Evolutionary conservation across 2,888 invertebrate genomes (phyloP).

Genomic region (Halocaridina rubra): DNA sequence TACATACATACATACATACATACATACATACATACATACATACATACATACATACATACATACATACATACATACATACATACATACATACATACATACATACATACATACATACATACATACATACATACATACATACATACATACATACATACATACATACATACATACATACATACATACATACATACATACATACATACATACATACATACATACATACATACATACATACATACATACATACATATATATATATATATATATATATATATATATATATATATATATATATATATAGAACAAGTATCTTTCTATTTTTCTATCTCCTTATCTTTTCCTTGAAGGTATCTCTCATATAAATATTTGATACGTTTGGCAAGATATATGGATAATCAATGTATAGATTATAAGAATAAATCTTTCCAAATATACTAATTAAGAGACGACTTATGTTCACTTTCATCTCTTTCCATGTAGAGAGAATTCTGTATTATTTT

Average conservation of each 20-base stretch:
- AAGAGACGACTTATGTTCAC: too few relatives aligned
- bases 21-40: background rate
- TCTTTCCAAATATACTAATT: background rate
- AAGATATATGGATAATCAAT: background rate
- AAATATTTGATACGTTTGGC: background rate
- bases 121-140: background rate
- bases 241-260: constrained; percentile 1
- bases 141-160: background rate
- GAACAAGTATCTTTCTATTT: background rate
- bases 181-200: background rate
- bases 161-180: background rate
- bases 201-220: background rate
- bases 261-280: constrained; percentile 1
- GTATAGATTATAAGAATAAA: background rate
- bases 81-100: background rate
- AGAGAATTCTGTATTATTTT: too few relatives aligned
- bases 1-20: background rate
- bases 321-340: background rate
- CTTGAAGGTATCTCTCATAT: background rate
- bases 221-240: background rate
- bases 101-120: background rate
- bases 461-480: too few relatives aligned
- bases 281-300: background rate
- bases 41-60: background rate
- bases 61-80: background rate